Evolutionary conservation across 1,140 invertebrate genomes (phyloP), one percentile per base, ranked within the genome.

Genomic region (Heliconius hermathena): DNA sequence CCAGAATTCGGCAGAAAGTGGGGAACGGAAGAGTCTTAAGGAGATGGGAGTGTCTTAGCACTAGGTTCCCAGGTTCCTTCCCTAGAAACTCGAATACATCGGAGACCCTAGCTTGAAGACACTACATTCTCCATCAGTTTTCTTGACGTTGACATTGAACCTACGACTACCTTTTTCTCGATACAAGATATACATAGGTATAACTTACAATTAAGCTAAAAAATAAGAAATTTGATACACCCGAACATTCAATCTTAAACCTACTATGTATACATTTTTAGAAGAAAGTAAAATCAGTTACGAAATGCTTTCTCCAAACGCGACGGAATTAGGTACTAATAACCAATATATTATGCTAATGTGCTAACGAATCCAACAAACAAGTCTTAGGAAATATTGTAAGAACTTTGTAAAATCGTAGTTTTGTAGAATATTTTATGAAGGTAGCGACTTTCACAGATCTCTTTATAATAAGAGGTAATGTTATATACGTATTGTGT

Each of bases 281-380:
- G 54, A 71, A 76, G 80, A 84, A 84, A 84, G 80, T 76, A 46
- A 71, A 46, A 71, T 26, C 74, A 11, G 33, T 70, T 76, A 60
- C 9, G 71, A 66, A 60, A 46, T 29, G 71, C 72, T 74, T 78
- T 78, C 72, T 60, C 72, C 38, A 33, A 70, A 73, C 9, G 20
- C 52, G 22, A 74, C 72, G 26, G 72, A 74, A 78, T 78, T 80
- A 76, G 80, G 76, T 76, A 72, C 54, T 73, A 36, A 80, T 76
- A 78, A 83, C 81, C 80, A 80, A 84, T 79, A 80, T 76, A 75
- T 79, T 84, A 82, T 84, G 80, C 54, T 83, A 83, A 83, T 80
- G 33, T 77, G 70, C 29, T 73, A 78, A 66, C 60, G 60, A 66
- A 57, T 22, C 20, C 3, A 49, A 73, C 76, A 76, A 33, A 76